Base-by-base conservation (phyloP, 2,113 vertebrate species). In the Mirounga angustirostris region DNA sequence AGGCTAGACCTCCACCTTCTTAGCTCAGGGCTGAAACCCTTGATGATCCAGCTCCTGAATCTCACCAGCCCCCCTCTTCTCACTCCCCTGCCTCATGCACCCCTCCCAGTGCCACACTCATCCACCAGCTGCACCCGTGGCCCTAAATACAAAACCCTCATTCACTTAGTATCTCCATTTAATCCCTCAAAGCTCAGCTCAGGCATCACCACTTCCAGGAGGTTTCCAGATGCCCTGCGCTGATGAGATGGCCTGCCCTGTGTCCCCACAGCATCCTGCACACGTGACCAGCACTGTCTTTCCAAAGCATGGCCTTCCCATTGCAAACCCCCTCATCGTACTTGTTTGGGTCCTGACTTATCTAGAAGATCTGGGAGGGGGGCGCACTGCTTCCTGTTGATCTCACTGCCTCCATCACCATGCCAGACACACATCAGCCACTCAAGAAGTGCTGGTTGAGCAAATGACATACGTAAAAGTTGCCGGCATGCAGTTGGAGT, bases 91-190 rank as follows among this genome's bases (percentile, higher is more conserved):
- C 11, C 24, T 10, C 30, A 4, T 21, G 21, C 11, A 4, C 24
- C n/a, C 28, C 30, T 82, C 43, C 24, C 14, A 11, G 69, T 0
- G 0, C 54, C 78, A 33, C n/a, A 28, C 26, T 4, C 15, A 5
- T 6, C 5, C 0, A 33, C 33, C 33, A 12, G 13, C 30, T 11
- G n/a, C 0, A 0, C 40, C 40, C 67, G 22, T 1, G 3, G 52
- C 52, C 54, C 33, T 28, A 21, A 28, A 14, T 22, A 11, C 21
- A 40, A 8, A 22, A 40, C 26, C 7, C 13, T 26, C 33, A 19
- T 4, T 54, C 12, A 11, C 22, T 40, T 16, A 5, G 43, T 33
- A 4, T 82, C 46, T 58, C 36, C 82, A 46, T 52, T 19, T 61
- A 33, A n/a, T 28, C 36, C 46, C 12, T 30, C 89, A 52, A 30